Conservation (phyloP, 2,888 invertebrate species). For the Ganaspis brasiliensis region DNA sequence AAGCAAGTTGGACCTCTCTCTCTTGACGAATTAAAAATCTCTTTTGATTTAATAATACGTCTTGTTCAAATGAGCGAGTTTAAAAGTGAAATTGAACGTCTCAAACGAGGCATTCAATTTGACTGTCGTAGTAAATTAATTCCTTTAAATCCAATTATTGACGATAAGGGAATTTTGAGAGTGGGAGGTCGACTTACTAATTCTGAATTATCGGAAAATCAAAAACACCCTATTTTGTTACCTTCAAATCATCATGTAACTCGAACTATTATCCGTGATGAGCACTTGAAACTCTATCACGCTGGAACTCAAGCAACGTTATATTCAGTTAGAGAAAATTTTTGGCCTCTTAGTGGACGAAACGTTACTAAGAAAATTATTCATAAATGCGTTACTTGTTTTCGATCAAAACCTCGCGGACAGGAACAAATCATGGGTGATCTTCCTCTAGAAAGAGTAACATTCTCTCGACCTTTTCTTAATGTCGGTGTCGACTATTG, state of each 20-base stretch:
- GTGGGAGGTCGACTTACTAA: constrained; percentile 63
- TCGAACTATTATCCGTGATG: constrained; percentile 56
- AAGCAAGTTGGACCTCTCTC: not conserved
- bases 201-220: constrained; percentile 49
- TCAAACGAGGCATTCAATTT: constrained; percentile 37
- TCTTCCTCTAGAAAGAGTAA: constrained; percentile 61
- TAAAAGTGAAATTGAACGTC: not conserved
- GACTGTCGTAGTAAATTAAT: constrained; percentile 46
- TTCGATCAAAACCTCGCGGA: constrained; percentile 54
- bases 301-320: constrained; percentile 58
- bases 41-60: constrained; percentile 20
- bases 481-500: constrained; percentile 65
- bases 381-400: constrained; percentile 56
- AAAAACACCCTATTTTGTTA: constrained; percentile 61
- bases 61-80: not conserved
- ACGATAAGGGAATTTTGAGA: constrained; percentile 52
- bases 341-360: constrained; percentile 61
- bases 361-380: constrained; percentile 57
- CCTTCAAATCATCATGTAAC: constrained; percentile 61
- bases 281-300: constrained; percentile 57
- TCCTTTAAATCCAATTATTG: constrained; percentile 50
- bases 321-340: constrained; percentile 43
- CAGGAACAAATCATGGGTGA: constrained; percentile 64
- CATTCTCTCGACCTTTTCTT: constrained; percentile 59
- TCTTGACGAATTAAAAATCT: not conserved